Conservation (phyloP, 2,797 vertebrate species). For the Lates japonicus region DNA sequence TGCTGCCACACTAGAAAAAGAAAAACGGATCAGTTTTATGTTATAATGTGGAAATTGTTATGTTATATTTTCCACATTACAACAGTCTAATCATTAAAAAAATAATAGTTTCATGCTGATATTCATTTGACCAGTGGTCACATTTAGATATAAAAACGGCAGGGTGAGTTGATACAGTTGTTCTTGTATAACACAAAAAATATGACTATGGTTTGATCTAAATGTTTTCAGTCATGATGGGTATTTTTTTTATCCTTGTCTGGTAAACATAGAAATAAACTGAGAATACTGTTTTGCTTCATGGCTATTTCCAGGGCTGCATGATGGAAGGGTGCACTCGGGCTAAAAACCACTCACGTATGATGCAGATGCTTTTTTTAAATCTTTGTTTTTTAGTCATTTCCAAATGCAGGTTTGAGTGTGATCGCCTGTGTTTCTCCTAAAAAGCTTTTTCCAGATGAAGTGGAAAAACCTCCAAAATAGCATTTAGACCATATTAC, state of each 20-base stretch:
- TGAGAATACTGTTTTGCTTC: conserved; percentile 23
- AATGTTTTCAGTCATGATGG: conserved; percentile 22
- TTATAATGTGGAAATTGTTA: too few species aligned
- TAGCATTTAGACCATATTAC: conserved; percentile 40
- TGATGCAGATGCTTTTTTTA: neutral
- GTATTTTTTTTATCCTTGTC: conserved; percentile 2
- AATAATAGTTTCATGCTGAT: neutral
- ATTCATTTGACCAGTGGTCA: neutral
- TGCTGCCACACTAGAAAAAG: too few species aligned
- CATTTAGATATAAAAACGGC: conserved; percentile 2
- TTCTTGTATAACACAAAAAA: conserved; percentile 4
- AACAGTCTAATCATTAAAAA: neutral
- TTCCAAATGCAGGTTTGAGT: neutral
- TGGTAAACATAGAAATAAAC: conserved; percentile 18
- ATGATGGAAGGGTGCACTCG: neutral
- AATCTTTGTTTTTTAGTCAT: neutral
- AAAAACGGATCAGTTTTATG: too few species aligned
- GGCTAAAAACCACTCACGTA: neutral
- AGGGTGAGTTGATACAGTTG: neutral
- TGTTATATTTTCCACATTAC: too few species aligned
- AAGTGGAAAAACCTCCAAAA: conserved; percentile 29
- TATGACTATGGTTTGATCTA: conserved; percentile 12
- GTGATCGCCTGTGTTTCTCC: neutral
- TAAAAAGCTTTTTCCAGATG: conserved; percentile 19
- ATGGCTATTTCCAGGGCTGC: conserved; percentile 15